A percentile compares a stretch with the other conserved stretches of the same genome.
phyloP scores from a whole-genome alignment of 2,888 invertebrate genomes.

The Sphaerophoria rueppellii region DNA sequence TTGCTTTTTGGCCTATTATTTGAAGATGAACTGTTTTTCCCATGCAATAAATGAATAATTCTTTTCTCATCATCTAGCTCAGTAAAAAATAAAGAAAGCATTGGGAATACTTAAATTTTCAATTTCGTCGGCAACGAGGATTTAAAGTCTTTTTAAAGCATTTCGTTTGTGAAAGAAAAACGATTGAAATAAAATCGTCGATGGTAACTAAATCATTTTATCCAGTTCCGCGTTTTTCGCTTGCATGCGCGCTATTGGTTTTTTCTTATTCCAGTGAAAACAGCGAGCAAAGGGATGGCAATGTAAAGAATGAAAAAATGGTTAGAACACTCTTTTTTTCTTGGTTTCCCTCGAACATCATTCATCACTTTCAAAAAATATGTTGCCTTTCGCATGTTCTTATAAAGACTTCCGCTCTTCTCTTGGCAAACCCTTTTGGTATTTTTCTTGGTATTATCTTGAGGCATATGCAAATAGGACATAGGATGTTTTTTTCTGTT shows the following conservation, averaged over 20 bases:
- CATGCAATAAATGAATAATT: no score
- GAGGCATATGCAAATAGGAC: slow-evolving; percentile 62
- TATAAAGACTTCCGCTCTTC: background rate
- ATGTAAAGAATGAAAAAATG: background rate
- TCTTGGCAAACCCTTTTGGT: background rate
- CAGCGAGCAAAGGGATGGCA: background rate
- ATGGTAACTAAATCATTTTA: slow-evolving; percentile 53
- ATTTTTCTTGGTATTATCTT: slow-evolving; percentile 33
- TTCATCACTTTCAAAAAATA: slow-evolving; percentile 12
- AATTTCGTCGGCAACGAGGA: background rate
- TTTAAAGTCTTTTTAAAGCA: slow-evolving; percentile 16
- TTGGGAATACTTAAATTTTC: slow-evolving; percentile 25
- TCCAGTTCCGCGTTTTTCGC: background rate
- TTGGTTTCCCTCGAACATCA: slow-evolving; percentile 11
- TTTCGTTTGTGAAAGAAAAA: background rate
- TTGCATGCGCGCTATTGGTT: background rate
- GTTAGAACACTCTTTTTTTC: background rate
- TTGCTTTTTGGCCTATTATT: no score
- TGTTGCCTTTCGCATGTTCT: slow-evolving; percentile 1
- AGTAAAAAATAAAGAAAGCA: background rate
- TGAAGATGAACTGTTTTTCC: no score
- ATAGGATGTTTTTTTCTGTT: slow-evolving; percentile 30
- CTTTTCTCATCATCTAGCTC: no score
- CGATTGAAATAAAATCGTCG: slow-evolving; percentile 33
- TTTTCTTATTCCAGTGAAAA: slow-evolving; percentile 11